Percentiles rank a stretch among this genome's conserved stretches.
These are phyloP conservation scores for Hypanus sabinus DNA, from an alignment of 2,113 vertebrate species.

Conservation along the genomic window DNA sequence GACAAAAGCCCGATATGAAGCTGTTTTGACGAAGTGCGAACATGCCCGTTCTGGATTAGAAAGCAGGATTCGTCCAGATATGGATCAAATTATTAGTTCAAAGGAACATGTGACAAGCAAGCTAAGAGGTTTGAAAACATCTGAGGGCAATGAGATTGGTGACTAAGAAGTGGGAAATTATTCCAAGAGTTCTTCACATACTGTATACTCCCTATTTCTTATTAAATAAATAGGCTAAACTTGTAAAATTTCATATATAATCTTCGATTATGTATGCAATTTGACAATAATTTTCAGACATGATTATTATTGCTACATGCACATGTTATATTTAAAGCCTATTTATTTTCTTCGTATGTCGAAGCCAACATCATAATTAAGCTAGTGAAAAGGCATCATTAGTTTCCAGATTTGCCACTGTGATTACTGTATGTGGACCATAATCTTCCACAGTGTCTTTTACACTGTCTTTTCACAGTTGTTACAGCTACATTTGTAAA, in stretches of 20 bases:
- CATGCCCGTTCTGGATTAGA: slow-evolving; percentile 63
- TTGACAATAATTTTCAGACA: background rate
- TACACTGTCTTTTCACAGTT: background rate
- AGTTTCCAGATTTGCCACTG: background rate
- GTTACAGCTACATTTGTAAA: background rate
- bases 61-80: slow-evolving; percentile 76
- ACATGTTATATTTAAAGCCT: background rate
- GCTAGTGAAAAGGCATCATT: background rate
- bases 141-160: background rate
- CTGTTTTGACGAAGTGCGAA: slow-evolving; percentile 57
- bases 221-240: background rate
- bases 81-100: slow-evolving; percentile 94
- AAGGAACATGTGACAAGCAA: slow-evolving; percentile 90
- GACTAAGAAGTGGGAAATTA: background rate
- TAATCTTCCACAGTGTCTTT: background rate
- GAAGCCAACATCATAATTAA: background rate
- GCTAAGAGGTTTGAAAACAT: slow-evolving; percentile 66
- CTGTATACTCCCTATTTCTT: too few relatives aligned
- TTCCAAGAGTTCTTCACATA: background rate
- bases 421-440: too few relatives aligned
- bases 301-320: background rate
- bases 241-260: too few relatives aligned
- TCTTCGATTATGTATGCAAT: too few relatives aligned
- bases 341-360: background rate
- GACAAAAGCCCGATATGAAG: slow-evolving; percentile 61